Conservation (phyloP, 2,888 invertebrate species). For the Taenaris catops region DNA sequence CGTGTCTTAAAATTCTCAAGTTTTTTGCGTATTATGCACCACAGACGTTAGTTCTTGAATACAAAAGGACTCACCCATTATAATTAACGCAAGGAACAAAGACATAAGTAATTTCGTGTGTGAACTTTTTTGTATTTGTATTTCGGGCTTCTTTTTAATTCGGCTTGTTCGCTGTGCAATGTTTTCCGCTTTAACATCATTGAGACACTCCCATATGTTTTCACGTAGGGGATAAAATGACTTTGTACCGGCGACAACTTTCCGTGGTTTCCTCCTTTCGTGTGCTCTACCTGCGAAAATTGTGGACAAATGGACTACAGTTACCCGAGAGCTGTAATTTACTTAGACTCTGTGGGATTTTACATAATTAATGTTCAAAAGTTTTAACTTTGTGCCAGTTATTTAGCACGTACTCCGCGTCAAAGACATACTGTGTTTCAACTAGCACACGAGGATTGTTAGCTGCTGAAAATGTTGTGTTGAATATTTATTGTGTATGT, state of each 20-base stretch:
- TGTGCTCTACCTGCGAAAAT: slow-evolving; percentile 46
- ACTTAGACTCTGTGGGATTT: slow-evolving; percentile 42
- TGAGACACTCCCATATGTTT: slow-evolving; percentile 59
- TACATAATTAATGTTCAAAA: slow-evolving; percentile 37
- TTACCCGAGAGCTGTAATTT: slow-evolving; percentile 45
- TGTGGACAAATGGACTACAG: slow-evolving; percentile 29
- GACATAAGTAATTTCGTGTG: too few species aligned
- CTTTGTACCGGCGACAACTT: slow-evolving; percentile 42
- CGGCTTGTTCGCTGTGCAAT: too few species aligned
- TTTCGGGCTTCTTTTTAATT: too few species aligned
- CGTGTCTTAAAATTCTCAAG: too few species aligned
- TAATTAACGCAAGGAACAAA: too few species aligned
- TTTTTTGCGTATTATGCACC: too few species aligned
- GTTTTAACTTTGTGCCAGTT: slow-evolving; percentile 26
- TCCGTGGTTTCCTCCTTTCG: slow-evolving; percentile 42
- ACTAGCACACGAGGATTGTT: slow-evolving; percentile 6
- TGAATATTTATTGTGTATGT: too few species aligned
- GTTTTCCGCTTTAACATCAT: slow-evolving; percentile 35
- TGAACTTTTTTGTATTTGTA: too few species aligned
- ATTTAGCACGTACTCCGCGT: slow-evolving; percentile 20
- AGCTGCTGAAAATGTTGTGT: too few species aligned
- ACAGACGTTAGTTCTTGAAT: too few species aligned
- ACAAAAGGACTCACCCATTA: too few species aligned
- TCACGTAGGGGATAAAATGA: slow-evolving; percentile 51
- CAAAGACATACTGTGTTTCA: slow-evolving; percentile 15